These are phyloP conservation scores for Hemibagrus guttatus DNA, from an alignment of 2,797 vertebrate species.

Conservation along the genomic window DNA sequence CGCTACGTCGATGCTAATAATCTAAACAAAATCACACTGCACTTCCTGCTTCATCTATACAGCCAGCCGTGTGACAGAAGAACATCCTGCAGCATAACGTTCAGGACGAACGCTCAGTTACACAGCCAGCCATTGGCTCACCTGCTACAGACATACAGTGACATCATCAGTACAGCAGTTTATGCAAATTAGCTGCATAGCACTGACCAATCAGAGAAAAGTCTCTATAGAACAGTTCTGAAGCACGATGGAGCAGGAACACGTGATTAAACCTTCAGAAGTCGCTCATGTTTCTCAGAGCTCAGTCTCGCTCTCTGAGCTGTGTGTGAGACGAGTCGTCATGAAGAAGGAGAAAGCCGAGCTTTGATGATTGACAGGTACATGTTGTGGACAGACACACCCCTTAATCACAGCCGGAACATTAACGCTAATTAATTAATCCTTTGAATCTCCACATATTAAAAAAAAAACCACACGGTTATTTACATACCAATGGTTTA, in stretches of 20 bases:
- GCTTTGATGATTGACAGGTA: neutral
- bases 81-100: too few species aligned
- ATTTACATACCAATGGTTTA: neutral
- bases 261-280: neutral
- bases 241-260: neutral
- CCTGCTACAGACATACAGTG: too few species aligned
- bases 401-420: neutral
- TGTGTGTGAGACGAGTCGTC: too few species aligned
- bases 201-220: neutral
- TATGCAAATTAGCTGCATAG: neutral
- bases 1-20: too few species aligned
- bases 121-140: too few species aligned
- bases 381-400: neutral
- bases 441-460: neutral
- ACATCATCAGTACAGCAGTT: too few species aligned
- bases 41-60: too few species aligned
- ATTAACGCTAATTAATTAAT: too few species aligned
- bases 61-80: too few species aligned
- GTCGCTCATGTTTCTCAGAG: neutral
- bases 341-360: neutral
- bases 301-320: too few species aligned
- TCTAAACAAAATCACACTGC: too few species aligned
- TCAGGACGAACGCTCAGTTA: too few species aligned
- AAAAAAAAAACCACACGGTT: neutral
- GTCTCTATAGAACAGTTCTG: neutral